Conservation (phyloP, 2,113 vertebrate species). For the Melanerpes aurifrons region DNA sequence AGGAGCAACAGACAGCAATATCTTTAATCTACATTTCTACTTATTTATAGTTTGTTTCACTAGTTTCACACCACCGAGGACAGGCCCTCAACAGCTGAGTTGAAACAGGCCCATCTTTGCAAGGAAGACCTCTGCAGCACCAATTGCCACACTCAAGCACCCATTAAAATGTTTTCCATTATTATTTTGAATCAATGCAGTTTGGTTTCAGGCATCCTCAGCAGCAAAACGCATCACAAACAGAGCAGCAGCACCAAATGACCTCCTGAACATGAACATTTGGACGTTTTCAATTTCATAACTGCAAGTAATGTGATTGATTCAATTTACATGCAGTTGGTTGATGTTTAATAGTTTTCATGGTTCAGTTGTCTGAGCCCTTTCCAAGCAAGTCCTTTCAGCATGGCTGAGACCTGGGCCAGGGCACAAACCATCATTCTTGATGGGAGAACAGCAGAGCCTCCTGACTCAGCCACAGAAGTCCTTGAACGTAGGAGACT, state of each 20-base stretch:
- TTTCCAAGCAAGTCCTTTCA: not conserved
- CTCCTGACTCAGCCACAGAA: not conserved
- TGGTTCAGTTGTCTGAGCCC: not conserved
- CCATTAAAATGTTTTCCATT: not conserved
- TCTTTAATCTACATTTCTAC: not conserved
- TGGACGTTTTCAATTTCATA: not conserved
- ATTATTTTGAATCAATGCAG: not conserved
- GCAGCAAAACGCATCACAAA: not conserved
- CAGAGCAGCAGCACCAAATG: not conserved
- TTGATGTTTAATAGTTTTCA: not conserved
- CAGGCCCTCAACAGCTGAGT: not conserved
- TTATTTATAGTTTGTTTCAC: not conserved
- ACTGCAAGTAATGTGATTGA: not conserved
- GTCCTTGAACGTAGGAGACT: not conserved
- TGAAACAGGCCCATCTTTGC: not conserved
- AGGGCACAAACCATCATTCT: not conserved
- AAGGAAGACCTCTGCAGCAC: not conserved
- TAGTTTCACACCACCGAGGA: not conserved
- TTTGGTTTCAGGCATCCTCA: not conserved
- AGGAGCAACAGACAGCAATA: not conserved
- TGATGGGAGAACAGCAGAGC: fast-evolving
- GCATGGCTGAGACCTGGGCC: not conserved
- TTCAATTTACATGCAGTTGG: not conserved
- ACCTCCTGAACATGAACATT: not conserved
- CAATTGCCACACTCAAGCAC: not conserved